phyloP scores from a whole-genome alignment of 1,140 invertebrate genomes.

The Tachypleus tridentatus region DNA sequence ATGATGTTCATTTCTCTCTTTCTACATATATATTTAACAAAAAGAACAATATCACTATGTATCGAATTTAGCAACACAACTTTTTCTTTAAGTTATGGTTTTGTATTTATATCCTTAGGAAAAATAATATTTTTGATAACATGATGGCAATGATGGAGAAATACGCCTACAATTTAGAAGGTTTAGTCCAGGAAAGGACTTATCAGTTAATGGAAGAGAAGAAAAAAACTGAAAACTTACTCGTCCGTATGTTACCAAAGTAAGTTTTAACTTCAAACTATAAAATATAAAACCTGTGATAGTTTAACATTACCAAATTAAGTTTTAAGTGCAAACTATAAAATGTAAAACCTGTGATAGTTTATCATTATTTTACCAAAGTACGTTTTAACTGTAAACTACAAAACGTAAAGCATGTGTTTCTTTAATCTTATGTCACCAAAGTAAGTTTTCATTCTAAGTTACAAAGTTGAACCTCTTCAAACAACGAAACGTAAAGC shows the following conservation, averaged over 20 bases:
- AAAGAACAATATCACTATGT: no score
- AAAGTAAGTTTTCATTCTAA: no score
- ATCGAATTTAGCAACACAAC: no score
- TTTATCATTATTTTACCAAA: conserved; percentile 83
- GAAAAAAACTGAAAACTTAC: conserved; percentile 79
- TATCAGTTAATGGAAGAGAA: conserved; percentile 90
- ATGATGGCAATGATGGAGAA: conserved; percentile 78
- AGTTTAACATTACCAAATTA: conserved; percentile 65
- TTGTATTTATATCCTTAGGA: conserved; percentile 35
- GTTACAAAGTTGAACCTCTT: no score
- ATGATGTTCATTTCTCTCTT: no score
- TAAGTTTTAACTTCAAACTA: conserved; percentile 32
- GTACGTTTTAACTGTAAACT: conserved; percentile 32
- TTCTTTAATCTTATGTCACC: no score
- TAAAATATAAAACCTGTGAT: no score
- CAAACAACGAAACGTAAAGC: no score
- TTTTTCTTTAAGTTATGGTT: no score
- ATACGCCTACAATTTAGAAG: conserved; percentile 70
- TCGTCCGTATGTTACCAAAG: conserved; percentile 84
- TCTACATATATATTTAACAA: no score
- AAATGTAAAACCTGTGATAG: no score
- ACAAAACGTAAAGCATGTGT: no score
- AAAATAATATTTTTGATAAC: conserved; percentile 76
- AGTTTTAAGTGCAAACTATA: conserved; percentile 20
- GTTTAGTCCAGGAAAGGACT: conserved; percentile 81